Conservation (phyloP, 2,797 vertebrate species). For the Pagetopsis macropterus region DNA sequence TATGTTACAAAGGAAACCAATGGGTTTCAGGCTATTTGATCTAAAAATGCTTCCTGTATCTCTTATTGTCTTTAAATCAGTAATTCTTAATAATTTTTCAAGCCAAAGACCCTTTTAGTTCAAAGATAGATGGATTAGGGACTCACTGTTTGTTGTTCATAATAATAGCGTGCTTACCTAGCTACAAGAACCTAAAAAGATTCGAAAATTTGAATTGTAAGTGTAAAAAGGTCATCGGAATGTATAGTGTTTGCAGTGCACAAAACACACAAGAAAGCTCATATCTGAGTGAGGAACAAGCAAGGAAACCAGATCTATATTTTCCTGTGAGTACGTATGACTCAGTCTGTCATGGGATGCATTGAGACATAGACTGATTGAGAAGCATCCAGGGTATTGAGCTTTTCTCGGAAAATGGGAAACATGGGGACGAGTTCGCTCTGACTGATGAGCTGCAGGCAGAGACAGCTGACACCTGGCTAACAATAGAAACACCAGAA, state of each 20-base stretch:
- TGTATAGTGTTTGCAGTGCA: background rate
- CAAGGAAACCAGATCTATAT: constrained; percentile 10
- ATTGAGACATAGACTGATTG: background rate
- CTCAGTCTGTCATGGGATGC: constrained; percentile 58
- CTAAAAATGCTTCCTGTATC: too few relatives aligned
- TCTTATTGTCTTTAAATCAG: too few relatives aligned
- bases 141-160: too few relatives aligned
- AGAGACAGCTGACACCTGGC: constrained; percentile 43
- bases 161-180: too few relatives aligned
- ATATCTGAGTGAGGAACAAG: background rate
- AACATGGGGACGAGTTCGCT: constrained; percentile 18
- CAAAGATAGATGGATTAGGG: too few relatives aligned
- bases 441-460: constrained; percentile 11
- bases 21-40: too few relatives aligned
- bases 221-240: too few relatives aligned
- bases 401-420: constrained; percentile 36
- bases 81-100: too few relatives aligned
- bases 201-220: too few relatives aligned
- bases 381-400: background rate
- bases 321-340: constrained; percentile 44
- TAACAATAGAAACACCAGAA: constrained; percentile 41
- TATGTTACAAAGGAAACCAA: too few relatives aligned
- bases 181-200: too few relatives aligned
- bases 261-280: background rate
- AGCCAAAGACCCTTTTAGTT: too few relatives aligned